Percentiles rank a stretch among this genome's conserved stretches.
These are phyloP conservation scores for Zapornia atra DNA, from an alignment of 2,113 vertebrate genomes.

Conservation along the genomic window DNA sequence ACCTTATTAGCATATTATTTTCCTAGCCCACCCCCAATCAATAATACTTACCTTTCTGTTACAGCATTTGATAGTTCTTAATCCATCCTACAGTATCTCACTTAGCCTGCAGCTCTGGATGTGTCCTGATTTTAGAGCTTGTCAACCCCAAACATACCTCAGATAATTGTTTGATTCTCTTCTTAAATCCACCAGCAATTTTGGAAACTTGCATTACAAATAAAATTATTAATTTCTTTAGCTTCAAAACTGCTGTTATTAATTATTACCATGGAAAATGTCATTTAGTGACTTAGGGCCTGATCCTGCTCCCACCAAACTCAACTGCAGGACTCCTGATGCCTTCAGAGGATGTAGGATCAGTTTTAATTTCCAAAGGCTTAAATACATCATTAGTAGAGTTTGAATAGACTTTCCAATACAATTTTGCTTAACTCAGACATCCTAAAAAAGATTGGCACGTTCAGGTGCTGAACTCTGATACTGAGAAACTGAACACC, in stretches of 20 bases:
- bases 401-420: background rate
- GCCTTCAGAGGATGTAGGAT: background rate
- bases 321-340: background rate
- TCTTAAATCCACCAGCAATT: slow-evolving; percentile 64
- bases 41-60: slow-evolving; percentile 70
- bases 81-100: slow-evolving; percentile 55
- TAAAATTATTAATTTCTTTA: slow-evolving; percentile 38
- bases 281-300: slow-evolving; percentile 69
- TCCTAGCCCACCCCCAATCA: slow-evolving; percentile 59
- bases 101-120: slow-evolving; percentile 51
- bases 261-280: slow-evolving; percentile 73
- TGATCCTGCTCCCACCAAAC: slow-evolving; percentile 14
- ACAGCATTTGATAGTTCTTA: slow-evolving; percentile 60
- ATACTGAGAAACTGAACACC: background rate
- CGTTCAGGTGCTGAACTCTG: background rate
- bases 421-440: slow-evolving; percentile 25
- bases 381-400: slow-evolving; percentile 21
- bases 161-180: slow-evolving; percentile 63
- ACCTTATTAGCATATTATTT: slow-evolving; percentile 65
- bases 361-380: slow-evolving; percentile 20
- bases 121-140: slow-evolving; percentile 61
- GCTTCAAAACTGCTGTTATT: slow-evolving; percentile 63
- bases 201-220: slow-evolving; percentile 41
- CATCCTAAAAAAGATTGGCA: background rate
- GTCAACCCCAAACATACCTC: slow-evolving; percentile 31